These are phyloP conservation scores for Andrena cerasifolii DNA, from an alignment of 1,140 invertebrate species.

Conservation along the genomic window DNA sequence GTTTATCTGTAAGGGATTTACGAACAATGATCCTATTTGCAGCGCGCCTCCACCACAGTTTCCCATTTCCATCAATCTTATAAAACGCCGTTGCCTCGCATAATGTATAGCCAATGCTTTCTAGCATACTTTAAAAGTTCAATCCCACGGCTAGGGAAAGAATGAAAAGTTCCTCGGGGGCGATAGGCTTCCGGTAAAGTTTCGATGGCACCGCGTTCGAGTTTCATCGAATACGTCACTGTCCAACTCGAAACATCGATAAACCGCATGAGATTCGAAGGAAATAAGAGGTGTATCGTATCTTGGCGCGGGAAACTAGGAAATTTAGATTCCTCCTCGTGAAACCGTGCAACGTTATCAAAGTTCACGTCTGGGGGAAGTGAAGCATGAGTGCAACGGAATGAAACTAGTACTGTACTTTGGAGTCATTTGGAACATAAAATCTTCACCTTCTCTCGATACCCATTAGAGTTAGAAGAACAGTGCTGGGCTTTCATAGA, in stretches of 20 bases:
- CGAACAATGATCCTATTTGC: conserved; percentile 29
- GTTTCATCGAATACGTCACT: conserved; percentile 48
- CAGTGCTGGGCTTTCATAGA: conserved; percentile 89
- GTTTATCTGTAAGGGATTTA: not conserved
- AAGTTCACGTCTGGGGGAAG: not conserved
- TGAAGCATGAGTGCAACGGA: not conserved
- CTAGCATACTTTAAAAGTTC: conserved; percentile 33
- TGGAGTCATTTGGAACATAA: no score
- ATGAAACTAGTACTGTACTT: not conserved
- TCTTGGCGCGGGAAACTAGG: not conserved
- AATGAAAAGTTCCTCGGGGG: conserved; percentile 38
- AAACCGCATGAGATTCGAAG: conserved; percentile 21
- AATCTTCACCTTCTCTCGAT: not conserved
- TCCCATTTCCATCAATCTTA: conserved; percentile 27
- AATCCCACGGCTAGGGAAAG: not conserved
- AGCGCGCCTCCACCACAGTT: not conserved
- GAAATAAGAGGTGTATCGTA: conserved; percentile 8
- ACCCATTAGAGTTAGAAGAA: conserved; percentile 85
- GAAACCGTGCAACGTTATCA: not conserved
- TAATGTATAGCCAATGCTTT: conserved; percentile 27
- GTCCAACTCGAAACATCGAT: conserved; percentile 49
- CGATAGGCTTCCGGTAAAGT: conserved; percentile 31
- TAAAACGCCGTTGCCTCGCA: conserved; percentile 13
- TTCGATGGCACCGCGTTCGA: conserved; percentile 12
- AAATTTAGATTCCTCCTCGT: not conserved